Percentiles rank a stretch among this genome's conserved stretches.
These are phyloP conservation scores for Apis cerana DNA, from an alignment of 1,140 invertebrate genomes.

Conservation along the genomic window DNA sequence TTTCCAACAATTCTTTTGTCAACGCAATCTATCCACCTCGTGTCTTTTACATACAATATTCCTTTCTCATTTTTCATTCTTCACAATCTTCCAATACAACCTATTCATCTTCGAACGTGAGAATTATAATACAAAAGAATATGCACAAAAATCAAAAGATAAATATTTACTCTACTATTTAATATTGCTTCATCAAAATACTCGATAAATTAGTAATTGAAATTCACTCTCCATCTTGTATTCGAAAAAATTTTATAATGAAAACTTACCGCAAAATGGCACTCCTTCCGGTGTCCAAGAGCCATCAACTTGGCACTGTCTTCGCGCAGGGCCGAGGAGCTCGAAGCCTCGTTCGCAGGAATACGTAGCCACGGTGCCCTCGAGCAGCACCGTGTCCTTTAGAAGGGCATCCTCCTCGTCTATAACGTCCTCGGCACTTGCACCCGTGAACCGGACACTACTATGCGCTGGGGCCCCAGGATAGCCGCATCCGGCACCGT, in stretches of 20 bases:
- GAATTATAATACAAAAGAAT: background rate
- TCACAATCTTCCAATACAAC: background rate
- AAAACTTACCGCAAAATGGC: slow-evolving; percentile 95
- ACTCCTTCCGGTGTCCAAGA: slow-evolving; percentile 95
- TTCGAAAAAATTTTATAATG: background rate
- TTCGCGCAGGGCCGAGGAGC: slow-evolving; percentile 90
- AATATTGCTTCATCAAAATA: too few relatives aligned
- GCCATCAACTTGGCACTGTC: slow-evolving; percentile 88
- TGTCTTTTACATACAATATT: background rate
- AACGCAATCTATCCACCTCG: background rate
- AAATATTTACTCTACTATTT: background rate
- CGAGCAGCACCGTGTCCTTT: slow-evolving; percentile 83
- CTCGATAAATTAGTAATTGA: too few relatives aligned
- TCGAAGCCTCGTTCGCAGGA: slow-evolving; percentile 95
- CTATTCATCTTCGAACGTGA: background rate
- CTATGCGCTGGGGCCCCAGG: slow-evolving; percentile 97
- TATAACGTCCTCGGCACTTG: slow-evolving; percentile 72
- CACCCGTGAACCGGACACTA: slow-evolving; percentile 86
- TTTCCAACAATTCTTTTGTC: slow-evolving; percentile 2
- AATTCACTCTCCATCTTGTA: too few relatives aligned
- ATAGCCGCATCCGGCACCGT: slow-evolving; percentile 86
- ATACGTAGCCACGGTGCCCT: slow-evolving; percentile 91
- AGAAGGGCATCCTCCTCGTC: slow-evolving; percentile 77
- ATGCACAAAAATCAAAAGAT: too few relatives aligned
- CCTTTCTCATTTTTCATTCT: background rate